A percentile compares a stretch with the other conserved stretches of the same genome.
Conservation (phyloP, 1,140 invertebrate species). For the Drosophila nigrodunni region DNA sequence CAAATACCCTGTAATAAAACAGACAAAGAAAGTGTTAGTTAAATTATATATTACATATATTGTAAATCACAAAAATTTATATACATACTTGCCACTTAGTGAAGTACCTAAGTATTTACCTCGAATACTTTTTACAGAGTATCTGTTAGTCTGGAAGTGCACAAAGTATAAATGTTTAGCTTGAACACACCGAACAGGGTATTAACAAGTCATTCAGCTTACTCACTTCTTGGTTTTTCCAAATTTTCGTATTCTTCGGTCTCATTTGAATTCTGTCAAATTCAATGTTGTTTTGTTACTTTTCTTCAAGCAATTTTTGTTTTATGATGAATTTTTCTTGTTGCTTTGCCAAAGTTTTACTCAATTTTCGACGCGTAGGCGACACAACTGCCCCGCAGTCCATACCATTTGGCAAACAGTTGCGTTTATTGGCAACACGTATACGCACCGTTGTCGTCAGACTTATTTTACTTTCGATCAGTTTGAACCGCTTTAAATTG, state of each 20-base stretch:
- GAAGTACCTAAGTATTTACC: too few relatives aligned
- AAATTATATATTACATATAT: too few relatives aligned
- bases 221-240: neutral
- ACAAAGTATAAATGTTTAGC: too few relatives aligned
- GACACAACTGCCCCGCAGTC: neutral
- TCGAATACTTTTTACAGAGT: too few relatives aligned
- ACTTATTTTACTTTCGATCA: slow-evolving; percentile 27
- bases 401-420: neutral
- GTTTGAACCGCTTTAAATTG: slow-evolving; percentile 56
- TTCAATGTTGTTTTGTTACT: slow-evolving; percentile 31
- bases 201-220: neutral
- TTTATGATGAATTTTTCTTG: slow-evolving; percentile 21
- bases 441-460: slow-evolving; percentile 49
- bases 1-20: slow-evolving; percentile 7
- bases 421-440: slow-evolving; percentile 41
- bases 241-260: neutral
- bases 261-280: slow-evolving; percentile 25
- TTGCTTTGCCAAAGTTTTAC: slow-evolving; percentile 24
- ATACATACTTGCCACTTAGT: too few relatives aligned
- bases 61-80: too few relatives aligned
- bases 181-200: neutral
- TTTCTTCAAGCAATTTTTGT: slow-evolving; percentile 16
- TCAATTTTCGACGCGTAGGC: slow-evolving; percentile 23
- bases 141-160: too few relatives aligned
- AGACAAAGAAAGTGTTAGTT: neutral